Evolutionary conservation across 2,888 invertebrate genomes (phyloP).

Genomic region (Eumerus sabulonum): DNA sequence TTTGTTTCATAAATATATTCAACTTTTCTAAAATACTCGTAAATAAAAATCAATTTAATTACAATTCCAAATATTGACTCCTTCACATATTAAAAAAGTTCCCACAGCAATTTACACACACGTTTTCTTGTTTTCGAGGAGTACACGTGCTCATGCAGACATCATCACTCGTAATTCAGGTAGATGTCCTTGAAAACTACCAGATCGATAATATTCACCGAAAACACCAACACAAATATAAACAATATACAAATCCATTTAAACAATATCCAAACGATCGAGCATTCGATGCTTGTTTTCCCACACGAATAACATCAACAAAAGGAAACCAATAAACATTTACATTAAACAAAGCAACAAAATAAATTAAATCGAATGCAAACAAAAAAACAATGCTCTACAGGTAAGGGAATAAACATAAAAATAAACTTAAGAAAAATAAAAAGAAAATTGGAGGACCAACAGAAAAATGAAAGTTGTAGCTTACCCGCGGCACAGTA

Average conservation of each 20-base stretch:
- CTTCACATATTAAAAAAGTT: background rate
- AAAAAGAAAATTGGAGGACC: constrained; percentile 41
- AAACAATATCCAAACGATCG: background rate
- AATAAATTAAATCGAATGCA: constrained; percentile 41
- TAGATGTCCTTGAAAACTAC: too few species aligned
- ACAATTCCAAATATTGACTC: too few species aligned
- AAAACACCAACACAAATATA: too few species aligned
- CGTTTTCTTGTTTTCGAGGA: too few species aligned
- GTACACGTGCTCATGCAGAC: too few species aligned
- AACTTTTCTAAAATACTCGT: too few species aligned
- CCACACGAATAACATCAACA: background rate
- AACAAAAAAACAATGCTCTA: constrained; percentile 45
- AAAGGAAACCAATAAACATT: constrained; percentile 32
- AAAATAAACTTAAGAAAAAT: constrained; percentile 37
- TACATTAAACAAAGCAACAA: constrained; percentile 18
- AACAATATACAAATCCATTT: background rate
- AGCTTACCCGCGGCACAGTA: constrained; percentile 80
- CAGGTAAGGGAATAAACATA: constrained; percentile 24
- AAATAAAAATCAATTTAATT: too few species aligned
- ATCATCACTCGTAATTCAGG: too few species aligned
- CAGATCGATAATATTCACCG: too few species aligned
- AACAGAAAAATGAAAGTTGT: constrained; percentile 71
- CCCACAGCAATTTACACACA: background rate
- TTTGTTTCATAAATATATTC: too few species aligned
- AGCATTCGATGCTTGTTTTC: background rate